A percentile compares a stretch with the other conserved stretches of the same genome.
These are phyloP conservation scores for Vimba vimba DNA, from an alignment of 2,113 vertebrate genomes.

Conservation along the genomic window DNA sequence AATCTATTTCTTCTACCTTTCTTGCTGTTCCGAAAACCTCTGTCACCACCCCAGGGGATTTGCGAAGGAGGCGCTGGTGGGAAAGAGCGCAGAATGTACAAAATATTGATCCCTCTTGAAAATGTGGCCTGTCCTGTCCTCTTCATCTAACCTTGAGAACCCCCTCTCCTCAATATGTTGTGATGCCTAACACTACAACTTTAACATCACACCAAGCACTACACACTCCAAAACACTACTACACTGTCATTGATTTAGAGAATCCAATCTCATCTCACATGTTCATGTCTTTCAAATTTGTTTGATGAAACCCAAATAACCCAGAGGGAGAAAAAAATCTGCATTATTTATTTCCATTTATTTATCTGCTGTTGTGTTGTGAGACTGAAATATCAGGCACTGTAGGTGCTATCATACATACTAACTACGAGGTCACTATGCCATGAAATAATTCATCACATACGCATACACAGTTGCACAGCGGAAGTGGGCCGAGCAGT, in stretches of 20 bases:
- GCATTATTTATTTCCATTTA: conserved; percentile 50
- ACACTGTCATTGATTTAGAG: not conserved
- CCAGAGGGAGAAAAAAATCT: conserved; percentile 2
- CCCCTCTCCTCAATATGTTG: conserved; percentile 1
- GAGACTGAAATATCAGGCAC: conserved; percentile 43
- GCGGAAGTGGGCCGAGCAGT: not conserved
- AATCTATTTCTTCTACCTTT: conserved; percentile 24
- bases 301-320: conserved; percentile 13
- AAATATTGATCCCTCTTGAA: conserved; percentile 38
- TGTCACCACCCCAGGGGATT: conserved; percentile 11
- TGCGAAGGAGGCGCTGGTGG: not conserved
- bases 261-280: not conserved
- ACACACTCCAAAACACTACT: conserved; percentile 7
- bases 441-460: conserved; percentile 46
- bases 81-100: conserved; percentile 5
- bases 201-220: not conserved
- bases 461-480: conserved; percentile 20
- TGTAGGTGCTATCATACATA: conserved; percentile 48
- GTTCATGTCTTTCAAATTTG: not conserved
- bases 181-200: conserved; percentile 4
- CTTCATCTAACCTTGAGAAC: conserved; percentile 27
- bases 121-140: conserved; percentile 14
- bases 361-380: conserved; percentile 35
- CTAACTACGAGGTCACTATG: conserved; percentile 48
- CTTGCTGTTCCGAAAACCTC: not conserved